These are phyloP conservation scores for Symphodus melops DNA, from an alignment of 2,113 vertebrate genomes.

Conservation along the genomic window DNA sequence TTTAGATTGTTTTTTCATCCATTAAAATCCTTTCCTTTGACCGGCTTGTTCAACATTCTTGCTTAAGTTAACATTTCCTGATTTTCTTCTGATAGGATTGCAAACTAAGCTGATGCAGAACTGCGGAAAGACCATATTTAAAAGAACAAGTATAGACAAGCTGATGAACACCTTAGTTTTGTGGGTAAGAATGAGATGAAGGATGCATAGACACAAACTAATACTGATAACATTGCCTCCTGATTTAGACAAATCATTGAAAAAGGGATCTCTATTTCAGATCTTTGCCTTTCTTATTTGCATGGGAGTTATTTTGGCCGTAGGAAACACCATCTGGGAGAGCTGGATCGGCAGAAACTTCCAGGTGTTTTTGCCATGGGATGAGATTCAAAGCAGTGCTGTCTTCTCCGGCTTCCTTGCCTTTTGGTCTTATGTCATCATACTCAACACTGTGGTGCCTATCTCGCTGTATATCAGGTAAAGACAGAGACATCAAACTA, in stretches of 20 bases:
- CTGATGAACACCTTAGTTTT: slow-evolving; percentile 96
- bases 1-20: not conserved
- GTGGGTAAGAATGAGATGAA: slow-evolving; percentile 84
- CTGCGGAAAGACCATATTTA: slow-evolving; percentile 91
- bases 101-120: slow-evolving; percentile 98
- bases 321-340: slow-evolving; percentile 94
- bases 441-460: slow-evolving; percentile 95
- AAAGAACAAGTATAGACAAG: slow-evolving; percentile 94
- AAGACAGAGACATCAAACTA: not conserved
- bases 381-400: slow-evolving; percentile 80
- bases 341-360: slow-evolving; percentile 86
- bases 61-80: not conserved
- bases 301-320: slow-evolving; percentile 92
- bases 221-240: not conserved
- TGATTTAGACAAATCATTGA: not conserved
- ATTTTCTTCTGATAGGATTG: slow-evolving; percentile 36
- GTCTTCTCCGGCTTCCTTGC: slow-evolving; percentile 93
- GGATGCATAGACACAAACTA: not conserved
- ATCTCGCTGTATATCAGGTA: slow-evolving; percentile 95
- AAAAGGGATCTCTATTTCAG: slow-evolving; percentile 67
- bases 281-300: slow-evolving; percentile 94
- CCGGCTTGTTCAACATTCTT: not conserved
- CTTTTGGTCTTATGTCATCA: slow-evolving; percentile 98
- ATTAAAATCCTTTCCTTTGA: not conserved
- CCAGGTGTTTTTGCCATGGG: slow-evolving; percentile 91